Evolutionary conservation across 37 sponge, comb jelly and placozoan genomes (phyloP).

Genomic region (Theonella swinhoei): DNA sequence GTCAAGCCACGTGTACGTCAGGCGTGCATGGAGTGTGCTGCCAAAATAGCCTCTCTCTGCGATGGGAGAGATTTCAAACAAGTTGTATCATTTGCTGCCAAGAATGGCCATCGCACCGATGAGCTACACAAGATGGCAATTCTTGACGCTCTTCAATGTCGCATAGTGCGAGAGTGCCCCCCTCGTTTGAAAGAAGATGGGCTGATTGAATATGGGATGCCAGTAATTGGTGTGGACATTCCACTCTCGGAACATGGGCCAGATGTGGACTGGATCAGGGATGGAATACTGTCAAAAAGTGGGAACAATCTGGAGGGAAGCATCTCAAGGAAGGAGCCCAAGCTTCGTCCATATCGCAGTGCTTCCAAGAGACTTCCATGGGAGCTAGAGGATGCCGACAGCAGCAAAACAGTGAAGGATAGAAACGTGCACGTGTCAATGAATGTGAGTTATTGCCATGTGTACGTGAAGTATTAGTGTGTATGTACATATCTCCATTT

Average conservation of each 20-base stretch:
- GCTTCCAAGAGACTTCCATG: constrained; percentile 77
- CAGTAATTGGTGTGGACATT: constrained; percentile 2
- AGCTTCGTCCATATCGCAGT: constrained; percentile 69
- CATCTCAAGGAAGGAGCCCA: not conserved
- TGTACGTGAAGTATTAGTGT: too few species aligned
- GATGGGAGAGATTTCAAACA: constrained; percentile 43
- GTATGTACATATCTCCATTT: too few species aligned
- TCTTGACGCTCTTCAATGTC: constrained; percentile 62
- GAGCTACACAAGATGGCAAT: constrained; percentile 9
- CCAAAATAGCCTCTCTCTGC: constrained; percentile 45
- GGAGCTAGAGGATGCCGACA: constrained; percentile 43
- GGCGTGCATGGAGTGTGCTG: constrained; percentile 73
- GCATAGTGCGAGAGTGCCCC: constrained; percentile 58
- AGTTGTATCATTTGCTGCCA: constrained; percentile 34
- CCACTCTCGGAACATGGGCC: constrained; percentile 33
- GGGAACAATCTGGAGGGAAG: not conserved
- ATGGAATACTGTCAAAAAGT: not conserved
- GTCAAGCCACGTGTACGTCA: constrained; percentile 72
- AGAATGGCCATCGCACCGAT: not conserved
- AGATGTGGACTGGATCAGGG: constrained; percentile 82
- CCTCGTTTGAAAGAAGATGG: constrained; percentile 72
- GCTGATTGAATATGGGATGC: constrained; percentile 71
- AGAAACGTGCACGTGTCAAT: not conserved
- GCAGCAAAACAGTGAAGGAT: not conserved
- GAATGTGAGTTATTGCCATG: not conserved